A percentile compares a stretch with the other conserved stretches of the same genome.
Conservation (phyloP, 1,140 invertebrate genomes). For the Lordiphosa collinella region DNA sequence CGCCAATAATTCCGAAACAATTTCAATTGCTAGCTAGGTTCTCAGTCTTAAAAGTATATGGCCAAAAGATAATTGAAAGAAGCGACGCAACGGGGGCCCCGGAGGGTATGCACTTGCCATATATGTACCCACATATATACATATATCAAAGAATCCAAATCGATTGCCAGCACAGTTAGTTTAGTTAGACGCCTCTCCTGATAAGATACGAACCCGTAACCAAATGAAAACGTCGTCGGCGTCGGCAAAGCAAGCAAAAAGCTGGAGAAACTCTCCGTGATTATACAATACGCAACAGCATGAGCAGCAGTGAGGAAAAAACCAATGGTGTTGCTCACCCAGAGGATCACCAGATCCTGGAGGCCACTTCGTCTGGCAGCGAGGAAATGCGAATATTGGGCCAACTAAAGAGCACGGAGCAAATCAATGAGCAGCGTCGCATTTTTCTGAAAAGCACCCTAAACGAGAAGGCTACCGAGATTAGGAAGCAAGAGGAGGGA, state of each 20-base stretch:
- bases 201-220: slow-evolving; percentile 50
- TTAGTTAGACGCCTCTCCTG: slow-evolving; percentile 62
- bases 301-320: slow-evolving; percentile 1
- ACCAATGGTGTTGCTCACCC: not conserved
- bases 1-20: not conserved
- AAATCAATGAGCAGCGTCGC: slow-evolving; percentile 71
- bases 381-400: slow-evolving; percentile 50
- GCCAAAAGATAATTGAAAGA: slow-evolving; percentile 6
- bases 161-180: slow-evolving; percentile 63
- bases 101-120: not conserved
- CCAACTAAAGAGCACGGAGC: slow-evolving; percentile 65
- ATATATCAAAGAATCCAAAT: slow-evolving; percentile 61
- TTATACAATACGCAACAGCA: slow-evolving; percentile 10
- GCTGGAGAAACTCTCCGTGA: slow-evolving; percentile 16
- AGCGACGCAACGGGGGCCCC: not conserved
- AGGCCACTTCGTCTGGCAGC: not conserved
- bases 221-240: slow-evolving; percentile 26
- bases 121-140: slow-evolving; percentile 7
- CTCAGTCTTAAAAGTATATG: no score
- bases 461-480: slow-evolving; percentile 24
- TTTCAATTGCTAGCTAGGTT: no score
- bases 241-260: slow-evolving; percentile 10
- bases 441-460: slow-evolving; percentile 66
- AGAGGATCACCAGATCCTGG: slow-evolving; percentile 10
- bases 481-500: not conserved